These are phyloP conservation scores for Austrofundulus limnaeus DNA, from an alignment of 2,113 vertebrate species.

Conservation along the genomic window DNA sequence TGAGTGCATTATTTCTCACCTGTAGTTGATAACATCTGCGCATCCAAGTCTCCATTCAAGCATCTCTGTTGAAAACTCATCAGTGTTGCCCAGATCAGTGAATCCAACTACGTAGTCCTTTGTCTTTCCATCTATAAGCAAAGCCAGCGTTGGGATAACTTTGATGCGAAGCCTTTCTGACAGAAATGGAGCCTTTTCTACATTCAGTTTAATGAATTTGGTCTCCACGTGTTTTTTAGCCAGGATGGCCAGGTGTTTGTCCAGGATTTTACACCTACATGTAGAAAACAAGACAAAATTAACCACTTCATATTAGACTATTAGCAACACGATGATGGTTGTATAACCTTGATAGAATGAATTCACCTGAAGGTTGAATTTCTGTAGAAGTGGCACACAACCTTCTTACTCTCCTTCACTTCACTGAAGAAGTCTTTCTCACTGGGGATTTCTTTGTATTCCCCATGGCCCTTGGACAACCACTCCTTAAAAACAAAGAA, in stretches of 20 bases:
- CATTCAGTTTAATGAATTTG: constrained; percentile 96
- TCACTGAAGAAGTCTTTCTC: constrained; percentile 96
- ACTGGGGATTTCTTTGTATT: constrained; percentile 92
- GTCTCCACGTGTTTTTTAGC: constrained; percentile 97
- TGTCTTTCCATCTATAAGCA: constrained; percentile 93
- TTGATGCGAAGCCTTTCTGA: constrained; percentile 92
- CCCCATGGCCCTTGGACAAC: constrained; percentile 95
- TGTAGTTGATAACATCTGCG: constrained; percentile 90
- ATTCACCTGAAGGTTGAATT: constrained; percentile 91
- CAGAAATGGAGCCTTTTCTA: constrained; percentile 95
- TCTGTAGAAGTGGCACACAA: constrained; percentile 97
- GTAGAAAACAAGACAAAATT: constrained; percentile 4
- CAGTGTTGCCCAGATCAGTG: constrained; percentile 92
- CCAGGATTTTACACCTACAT: constrained; percentile 91
- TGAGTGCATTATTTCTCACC: constrained; percentile 69
- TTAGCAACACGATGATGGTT: neutral
- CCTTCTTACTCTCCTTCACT: constrained; percentile 95
- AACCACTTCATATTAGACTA: neutral
- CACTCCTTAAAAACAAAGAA: constrained; percentile 84
- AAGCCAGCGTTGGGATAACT: constrained; percentile 90
- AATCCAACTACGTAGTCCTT: constrained; percentile 95
- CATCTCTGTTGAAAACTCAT: constrained; percentile 93
- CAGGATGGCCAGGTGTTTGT: constrained; percentile 89
- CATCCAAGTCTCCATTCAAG: constrained; percentile 96
- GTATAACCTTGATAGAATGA: neutral